phyloP scores from a whole-genome alignment of 2,888 invertebrate genomes.

The Spodoptera littoralis region DNA sequence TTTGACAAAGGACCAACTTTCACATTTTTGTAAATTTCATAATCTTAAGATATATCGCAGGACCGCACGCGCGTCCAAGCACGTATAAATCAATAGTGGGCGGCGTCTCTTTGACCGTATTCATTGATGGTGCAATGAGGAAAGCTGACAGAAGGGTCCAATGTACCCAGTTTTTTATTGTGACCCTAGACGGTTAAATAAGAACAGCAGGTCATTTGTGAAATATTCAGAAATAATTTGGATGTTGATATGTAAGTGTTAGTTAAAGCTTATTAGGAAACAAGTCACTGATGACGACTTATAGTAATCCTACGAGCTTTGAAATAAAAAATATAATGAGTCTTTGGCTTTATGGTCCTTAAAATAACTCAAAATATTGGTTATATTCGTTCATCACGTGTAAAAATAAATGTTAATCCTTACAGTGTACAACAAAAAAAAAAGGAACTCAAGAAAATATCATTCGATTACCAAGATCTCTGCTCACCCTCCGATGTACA shows the following conservation, averaged over 20 bases:
- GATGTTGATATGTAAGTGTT: no score
- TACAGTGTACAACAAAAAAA: not conserved
- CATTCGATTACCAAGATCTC: no score
- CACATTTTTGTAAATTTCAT: constrained; percentile 11
- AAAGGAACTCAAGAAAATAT: not conserved
- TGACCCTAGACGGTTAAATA: constrained; percentile 40
- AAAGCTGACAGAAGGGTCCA: constrained; percentile 69
- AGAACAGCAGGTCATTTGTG: no score
- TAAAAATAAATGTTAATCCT: no score
- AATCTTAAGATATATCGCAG: constrained; percentile 65
- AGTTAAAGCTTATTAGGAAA: no score
- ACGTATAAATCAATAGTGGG: constrained; percentile 85
- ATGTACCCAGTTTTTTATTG: constrained; percentile 52
- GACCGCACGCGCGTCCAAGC: constrained; percentile 53
- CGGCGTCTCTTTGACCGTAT: constrained; percentile 76
- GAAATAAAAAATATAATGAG: no score
- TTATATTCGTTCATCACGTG: no score
- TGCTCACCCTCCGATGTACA: not conserved
- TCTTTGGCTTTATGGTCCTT: no score
- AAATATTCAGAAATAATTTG: no score
- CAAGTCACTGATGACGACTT: no score
- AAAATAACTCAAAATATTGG: no score
- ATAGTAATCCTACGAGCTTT: no score
- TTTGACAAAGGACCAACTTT: not conserved
- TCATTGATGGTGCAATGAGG: constrained; percentile 76